These are phyloP conservation scores for Tachysurus fulvidraco DNA, from an alignment of 2,113 vertebrate genomes.

Conservation along the genomic window DNA sequence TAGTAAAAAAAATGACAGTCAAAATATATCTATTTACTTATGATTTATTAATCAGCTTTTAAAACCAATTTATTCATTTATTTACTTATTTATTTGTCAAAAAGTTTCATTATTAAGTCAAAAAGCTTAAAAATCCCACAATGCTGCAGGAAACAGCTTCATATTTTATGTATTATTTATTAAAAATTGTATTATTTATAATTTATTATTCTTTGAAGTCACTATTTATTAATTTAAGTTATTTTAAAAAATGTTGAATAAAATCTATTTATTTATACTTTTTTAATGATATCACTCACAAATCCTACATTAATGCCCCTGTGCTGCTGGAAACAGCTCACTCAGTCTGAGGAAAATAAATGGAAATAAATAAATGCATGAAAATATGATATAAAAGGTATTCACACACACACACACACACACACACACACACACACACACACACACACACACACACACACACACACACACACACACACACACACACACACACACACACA, in stretches of 20 bases:
- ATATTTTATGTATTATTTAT: neutral
- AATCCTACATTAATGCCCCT: neutral
- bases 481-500: constrained; percentile 49
- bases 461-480: constrained; percentile 11
- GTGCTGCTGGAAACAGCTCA: neutral
- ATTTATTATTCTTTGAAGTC: neutral
- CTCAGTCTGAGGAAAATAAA: neutral
- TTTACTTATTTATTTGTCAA: neutral
- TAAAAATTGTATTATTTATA: neutral
- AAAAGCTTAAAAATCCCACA: too few species aligned
- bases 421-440: constrained; percentile 23
- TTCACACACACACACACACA: constrained; percentile 5
- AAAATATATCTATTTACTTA: neutral
- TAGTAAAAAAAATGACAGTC: neutral
- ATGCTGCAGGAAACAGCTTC: neutral
- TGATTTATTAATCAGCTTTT: neutral
- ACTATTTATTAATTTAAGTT: neutral
- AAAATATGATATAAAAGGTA: neutral
- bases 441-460: constrained; percentile 57
- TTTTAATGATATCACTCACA: neutral
- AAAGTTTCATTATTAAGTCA: neutral
- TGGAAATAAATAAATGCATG: neutral
- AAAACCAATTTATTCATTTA: neutral
- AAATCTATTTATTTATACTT: too few species aligned
- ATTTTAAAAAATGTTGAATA: too few species aligned